Evolutionary conservation across 2,888 invertebrate species (phyloP).

Genomic region (Byasa hedistus): DNA sequence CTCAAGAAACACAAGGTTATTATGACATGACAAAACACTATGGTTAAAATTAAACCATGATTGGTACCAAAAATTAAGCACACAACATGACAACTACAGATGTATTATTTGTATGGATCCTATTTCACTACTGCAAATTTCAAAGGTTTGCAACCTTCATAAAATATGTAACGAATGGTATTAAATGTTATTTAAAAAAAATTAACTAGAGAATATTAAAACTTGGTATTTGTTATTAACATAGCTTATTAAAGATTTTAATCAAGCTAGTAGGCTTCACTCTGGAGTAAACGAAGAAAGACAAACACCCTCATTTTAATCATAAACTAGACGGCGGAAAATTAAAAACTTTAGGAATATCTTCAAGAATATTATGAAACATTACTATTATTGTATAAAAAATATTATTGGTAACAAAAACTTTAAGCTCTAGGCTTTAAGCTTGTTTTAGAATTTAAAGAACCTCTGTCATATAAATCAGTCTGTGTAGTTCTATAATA

Average conservation of each 20-base stretch:
- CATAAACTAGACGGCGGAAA: slow-evolving; percentile 18
- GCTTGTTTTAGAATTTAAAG: no score
- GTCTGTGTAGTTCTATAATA: no score
- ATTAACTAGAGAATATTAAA: neutral
- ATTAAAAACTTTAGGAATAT: slow-evolving; percentile 17
- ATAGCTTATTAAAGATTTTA: slow-evolving; percentile 11
- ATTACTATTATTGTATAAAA: neutral
- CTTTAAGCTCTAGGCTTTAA: no score
- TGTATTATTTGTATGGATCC: no score
- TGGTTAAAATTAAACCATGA: no score
- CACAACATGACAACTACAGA: no score
- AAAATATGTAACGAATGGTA: neutral
- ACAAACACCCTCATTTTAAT: slow-evolving; percentile 22
- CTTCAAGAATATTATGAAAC: slow-evolving; percentile 5
- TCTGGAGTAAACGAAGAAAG: slow-evolving; percentile 20
- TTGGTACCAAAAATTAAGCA: no score
- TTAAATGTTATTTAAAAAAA: neutral
- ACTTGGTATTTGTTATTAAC: slow-evolving; percentile 5
- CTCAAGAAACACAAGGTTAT: no score
- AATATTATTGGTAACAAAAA: neutral
- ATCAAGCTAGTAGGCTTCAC: slow-evolving; percentile 23
- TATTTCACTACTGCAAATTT: neutral
- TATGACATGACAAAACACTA: no score
- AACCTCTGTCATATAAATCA: no score
- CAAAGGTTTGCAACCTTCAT: neutral